Conservation (phyloP, 2,113 vertebrate species). For the Emydura subglobosa region DNA sequence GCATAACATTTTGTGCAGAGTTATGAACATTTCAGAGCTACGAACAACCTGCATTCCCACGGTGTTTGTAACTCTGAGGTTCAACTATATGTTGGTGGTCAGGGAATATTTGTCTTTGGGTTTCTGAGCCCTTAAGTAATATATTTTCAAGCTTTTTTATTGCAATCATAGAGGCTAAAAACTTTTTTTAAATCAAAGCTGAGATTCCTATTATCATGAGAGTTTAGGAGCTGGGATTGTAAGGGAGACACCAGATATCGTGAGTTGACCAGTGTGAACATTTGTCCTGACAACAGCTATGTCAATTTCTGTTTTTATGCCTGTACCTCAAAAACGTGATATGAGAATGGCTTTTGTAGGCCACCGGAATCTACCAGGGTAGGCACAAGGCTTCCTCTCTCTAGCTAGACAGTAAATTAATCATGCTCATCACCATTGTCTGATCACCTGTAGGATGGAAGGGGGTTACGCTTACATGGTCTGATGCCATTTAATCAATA, state of each 20-base stretch:
- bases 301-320: background rate
- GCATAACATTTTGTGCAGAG: too few species aligned
- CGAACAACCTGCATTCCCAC: too few species aligned
- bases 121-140: background rate
- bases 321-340: background rate
- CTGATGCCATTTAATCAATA: background rate
- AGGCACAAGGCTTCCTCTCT: fast-evolving
- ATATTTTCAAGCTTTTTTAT: background rate
- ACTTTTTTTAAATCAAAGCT: background rate
- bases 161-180: background rate
- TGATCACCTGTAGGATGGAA: fast-evolving
- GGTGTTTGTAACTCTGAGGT: too few species aligned
- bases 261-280: background rate
- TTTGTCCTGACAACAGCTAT: background rate
- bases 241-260: too few species aligned
- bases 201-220: background rate
- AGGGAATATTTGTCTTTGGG: background rate
- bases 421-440: fast-evolving
- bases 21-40: too few species aligned
- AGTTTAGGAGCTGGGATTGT: background rate
- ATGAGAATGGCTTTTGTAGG: background rate
- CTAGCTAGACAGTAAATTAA: background rate
- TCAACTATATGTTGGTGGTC: background rate
- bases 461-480: background rate
- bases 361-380: background rate